Base-by-base conservation (phyloP, 2,113 vertebrate genomes). In the Motacilla tschutschensis region DNA sequence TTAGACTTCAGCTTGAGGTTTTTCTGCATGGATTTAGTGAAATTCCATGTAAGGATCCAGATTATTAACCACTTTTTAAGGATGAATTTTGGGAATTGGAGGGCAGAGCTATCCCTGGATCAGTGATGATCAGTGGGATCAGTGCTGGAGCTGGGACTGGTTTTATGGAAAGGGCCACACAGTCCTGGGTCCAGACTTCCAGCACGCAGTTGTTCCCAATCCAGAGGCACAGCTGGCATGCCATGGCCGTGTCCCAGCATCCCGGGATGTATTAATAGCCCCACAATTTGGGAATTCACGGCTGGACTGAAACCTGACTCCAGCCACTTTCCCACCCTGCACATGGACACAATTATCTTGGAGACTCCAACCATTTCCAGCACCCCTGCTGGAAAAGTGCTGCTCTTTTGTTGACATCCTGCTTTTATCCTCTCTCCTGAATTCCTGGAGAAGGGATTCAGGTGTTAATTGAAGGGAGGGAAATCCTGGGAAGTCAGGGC, bases 151-250 rank as follows among this genome's bases (percentile, higher is more conserved):
- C 50, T 55, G 59, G 79, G 59, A 8, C 16, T 57, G 60, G 31
- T 65, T 65, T 65, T 74, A n/a, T 35, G n/a, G 25, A 17, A 51
- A 85, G 17, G 35, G 17, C 59, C 25, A 20, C 59, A 2, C 25
- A 33, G 29, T 55, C 17, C 1, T 71, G 46, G 35, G 31, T 40
- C 43, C 43, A 16, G 38, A 53, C 71, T 91, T 78, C 48, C 63
- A 79, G 6, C 48, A 4, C 69, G 1, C 67, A 75, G 72, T 83
- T 79, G 71, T 44, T 91, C 24, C 78, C 67, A 82, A 31, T 76
- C 41, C 15, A 25, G 78, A 67, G 93, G 79, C 69, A 69, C 85
- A 91, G 83, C 31, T 73, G 87, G 77, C 83, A 43, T 54, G 63
- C 43, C 71, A 53, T 6, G 33, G 63, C 64, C 2, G 17, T 58